These are phyloP conservation scores for Clistopyga incitator DNA, from an alignment of 2,888 invertebrate genomes.

Conservation along the genomic window DNA sequence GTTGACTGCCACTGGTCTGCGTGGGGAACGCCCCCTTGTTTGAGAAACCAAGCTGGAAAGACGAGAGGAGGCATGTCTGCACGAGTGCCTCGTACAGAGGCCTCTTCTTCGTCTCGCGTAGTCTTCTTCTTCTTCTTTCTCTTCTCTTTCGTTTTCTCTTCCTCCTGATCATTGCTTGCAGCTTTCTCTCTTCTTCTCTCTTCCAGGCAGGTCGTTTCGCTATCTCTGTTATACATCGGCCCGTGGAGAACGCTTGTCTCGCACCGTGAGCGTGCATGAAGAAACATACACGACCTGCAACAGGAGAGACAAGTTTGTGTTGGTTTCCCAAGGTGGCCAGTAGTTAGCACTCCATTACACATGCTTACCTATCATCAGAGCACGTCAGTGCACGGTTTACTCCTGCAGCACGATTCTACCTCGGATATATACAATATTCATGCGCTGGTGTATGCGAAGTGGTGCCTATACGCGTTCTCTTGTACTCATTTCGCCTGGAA, in stretches of 20 bases:
- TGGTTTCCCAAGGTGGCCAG: slow-evolving; percentile 79
- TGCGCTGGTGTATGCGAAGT: slow-evolving; percentile 7
- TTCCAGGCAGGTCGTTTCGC: slow-evolving; percentile 48
- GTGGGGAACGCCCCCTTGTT: slow-evolving; percentile 80
- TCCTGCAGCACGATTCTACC: slow-evolving; percentile 64
- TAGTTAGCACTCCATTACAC: slow-evolving; percentile 83
- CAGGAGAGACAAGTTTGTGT: slow-evolving; percentile 63
- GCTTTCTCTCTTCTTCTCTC: slow-evolving; percentile 37
- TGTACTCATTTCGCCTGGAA: not conserved
- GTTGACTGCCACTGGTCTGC: slow-evolving; percentile 81
- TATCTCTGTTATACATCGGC: slow-evolving; percentile 61
- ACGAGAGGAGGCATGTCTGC: slow-evolving; percentile 62
- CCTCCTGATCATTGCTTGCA: slow-evolving; percentile 11
- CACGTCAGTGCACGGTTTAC: slow-evolving; percentile 76
- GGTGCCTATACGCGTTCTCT: not conserved
- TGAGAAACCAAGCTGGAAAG: slow-evolving; percentile 76
- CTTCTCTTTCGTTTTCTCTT: slow-evolving; percentile 47
- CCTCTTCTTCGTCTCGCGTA: slow-evolving; percentile 43
- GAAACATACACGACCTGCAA: slow-evolving; percentile 11
- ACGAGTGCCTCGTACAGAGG: slow-evolving; percentile 65
- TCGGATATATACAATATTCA: slow-evolving; percentile 61
- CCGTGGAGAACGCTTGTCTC: slow-evolving; percentile 16
- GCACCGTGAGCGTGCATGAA: not conserved
- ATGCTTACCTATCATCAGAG: slow-evolving; percentile 82
- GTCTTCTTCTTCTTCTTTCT: slow-evolving; percentile 33